A percentile compares a stretch with the other conserved stretches of the same genome.
Evolutionary conservation across 2,113 vertebrate species (phyloP).

Genomic region (Sapajus apella): DNA sequence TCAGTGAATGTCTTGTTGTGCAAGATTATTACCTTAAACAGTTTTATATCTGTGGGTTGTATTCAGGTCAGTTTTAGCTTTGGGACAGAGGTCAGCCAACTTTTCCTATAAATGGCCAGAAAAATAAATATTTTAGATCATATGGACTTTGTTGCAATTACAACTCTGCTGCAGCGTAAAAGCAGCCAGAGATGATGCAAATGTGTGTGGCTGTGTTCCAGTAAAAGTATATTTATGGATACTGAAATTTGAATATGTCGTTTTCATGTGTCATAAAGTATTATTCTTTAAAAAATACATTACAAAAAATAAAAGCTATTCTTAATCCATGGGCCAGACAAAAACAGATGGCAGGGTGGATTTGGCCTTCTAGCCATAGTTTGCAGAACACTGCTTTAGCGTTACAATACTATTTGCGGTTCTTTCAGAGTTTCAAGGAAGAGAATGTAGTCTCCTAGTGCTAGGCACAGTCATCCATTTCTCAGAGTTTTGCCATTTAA

Average conservation of each 20-base stretch:
- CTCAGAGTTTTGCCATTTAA: background rate
- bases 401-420: background rate
- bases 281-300: background rate
- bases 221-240: conserved; percentile 40
- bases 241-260: conserved; percentile 25
- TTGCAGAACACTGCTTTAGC: background rate
- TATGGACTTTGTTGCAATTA: background rate
- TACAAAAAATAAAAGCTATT: background rate
- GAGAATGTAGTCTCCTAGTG: background rate
- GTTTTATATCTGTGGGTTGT: background rate
- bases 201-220: background rate
- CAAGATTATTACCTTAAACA: background rate
- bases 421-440: conserved; percentile 15
- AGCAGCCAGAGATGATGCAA: conserved; percentile 5
- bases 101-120: background rate
- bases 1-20: background rate
- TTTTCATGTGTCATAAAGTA: conserved; percentile 32
- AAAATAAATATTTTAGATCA: conserved; percentile 17
- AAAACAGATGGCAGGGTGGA: conserved; percentile 21
- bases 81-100: background rate
- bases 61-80: conserved; percentile 17
- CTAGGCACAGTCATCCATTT: background rate
- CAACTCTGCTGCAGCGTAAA: background rate
- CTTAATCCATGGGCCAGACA: background rate
- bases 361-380: background rate